phyloP scores from a whole-genome alignment of 2,113 vertebrate species.

The Lagopus muta region DNA sequence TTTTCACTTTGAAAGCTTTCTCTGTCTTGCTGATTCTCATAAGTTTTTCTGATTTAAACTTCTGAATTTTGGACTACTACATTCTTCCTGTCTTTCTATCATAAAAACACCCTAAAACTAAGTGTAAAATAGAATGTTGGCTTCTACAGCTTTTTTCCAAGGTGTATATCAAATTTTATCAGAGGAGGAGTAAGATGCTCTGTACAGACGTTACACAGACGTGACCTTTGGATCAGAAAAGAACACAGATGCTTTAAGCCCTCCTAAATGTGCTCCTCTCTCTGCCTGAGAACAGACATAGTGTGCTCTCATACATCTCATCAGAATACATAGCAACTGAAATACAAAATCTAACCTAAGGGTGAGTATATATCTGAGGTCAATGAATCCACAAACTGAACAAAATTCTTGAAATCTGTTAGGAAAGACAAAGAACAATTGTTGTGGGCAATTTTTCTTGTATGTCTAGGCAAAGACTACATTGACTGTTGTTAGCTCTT shows the following conservation, averaged over 20 bases:
- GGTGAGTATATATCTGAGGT: neutral
- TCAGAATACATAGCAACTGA: neutral
- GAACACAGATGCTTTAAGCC: neutral
- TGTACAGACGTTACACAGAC: neutral
- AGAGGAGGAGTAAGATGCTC: neutral
- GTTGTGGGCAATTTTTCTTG: neutral
- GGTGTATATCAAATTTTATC: neutral
- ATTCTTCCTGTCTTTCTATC: neutral
- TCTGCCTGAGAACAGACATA: neutral
- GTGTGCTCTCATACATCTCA: neutral
- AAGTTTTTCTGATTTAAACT: neutral
- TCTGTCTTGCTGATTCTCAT: neutral
- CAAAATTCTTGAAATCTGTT: neutral
- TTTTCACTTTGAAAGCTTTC: neutral
- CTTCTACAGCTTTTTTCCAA: neutral
- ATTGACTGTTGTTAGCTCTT: neutral
- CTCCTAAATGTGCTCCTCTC: neutral
- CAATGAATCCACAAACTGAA: neutral
- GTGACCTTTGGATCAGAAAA: neutral
- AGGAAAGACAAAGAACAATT: neutral
- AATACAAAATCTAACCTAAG: neutral
- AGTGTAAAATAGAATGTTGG: neutral
- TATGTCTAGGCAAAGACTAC: neutral
- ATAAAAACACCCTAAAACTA: neutral
- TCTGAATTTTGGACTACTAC: neutral